Evolutionary conservation across 2,797 vertebrate genomes (phyloP), one percentile per base, ranked within the genome.

Genomic region (Danio tinwini): DNA sequence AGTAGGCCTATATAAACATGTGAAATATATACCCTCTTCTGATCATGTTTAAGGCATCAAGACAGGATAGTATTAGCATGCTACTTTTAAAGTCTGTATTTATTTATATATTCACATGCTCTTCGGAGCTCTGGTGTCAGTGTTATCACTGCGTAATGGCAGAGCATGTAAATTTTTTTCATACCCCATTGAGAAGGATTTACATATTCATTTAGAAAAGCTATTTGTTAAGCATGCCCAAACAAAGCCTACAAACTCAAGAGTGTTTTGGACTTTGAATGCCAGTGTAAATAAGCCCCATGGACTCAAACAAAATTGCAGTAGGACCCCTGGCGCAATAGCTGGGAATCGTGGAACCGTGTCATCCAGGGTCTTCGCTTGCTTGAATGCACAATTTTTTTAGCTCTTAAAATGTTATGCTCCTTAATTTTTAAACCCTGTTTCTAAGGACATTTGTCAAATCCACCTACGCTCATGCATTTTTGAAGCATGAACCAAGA

Each of bases 261-360:
- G 39, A 56, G 45, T 70, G 65, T 71, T 78, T 53, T 78, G 45
- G 29, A 71, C 37, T 70, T 70, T 78, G 21, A 79, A 71, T 72
- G n/a, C 10, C 58, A 63, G 13, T 37, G 69, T 64, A 72, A 73
- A 55, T 73, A 72, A 78, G n/a, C 49, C 68, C 39, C 7, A 12
- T 64, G 42, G 50, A 73, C 52, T 53, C 7, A 13, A 64, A 75
- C 37, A 55, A 65, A 58, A 16, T 47, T 73, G 49, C 16, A 14
- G 42, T 64, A 52, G 40, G 14, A 73, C 19, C 21, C 5, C 40
- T 19, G 1, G 17, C 42, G 39, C 40, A 56, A 65, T 65, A 6
- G 50, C 21, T 56, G 50, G 62, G 5, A 49, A 59, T 65, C 7
- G 0, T 16, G 12, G 13, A 69, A 58, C 65, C n/a, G 21, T 78